Evolutionary conservation across 2,888 invertebrate genomes (phyloP).

Genomic region (Ophonus ardosiacus): DNA sequence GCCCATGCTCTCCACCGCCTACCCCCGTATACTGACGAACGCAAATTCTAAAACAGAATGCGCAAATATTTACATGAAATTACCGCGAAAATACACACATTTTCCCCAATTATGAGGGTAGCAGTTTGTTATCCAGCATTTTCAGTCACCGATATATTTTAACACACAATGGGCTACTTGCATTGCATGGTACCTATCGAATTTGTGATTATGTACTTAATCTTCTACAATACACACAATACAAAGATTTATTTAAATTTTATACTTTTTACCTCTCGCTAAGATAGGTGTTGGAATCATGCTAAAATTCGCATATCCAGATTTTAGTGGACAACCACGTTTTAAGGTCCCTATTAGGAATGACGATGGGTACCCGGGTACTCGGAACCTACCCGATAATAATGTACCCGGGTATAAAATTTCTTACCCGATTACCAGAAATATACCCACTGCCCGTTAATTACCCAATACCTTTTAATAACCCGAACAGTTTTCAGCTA

Average conservation of each 20-base stretch:
- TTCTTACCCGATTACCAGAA: too few species aligned
- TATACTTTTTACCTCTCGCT: background rate
- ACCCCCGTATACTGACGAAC: conserved; percentile 23
- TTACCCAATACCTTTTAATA: too few species aligned
- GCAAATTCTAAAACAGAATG: conserved; percentile 45
- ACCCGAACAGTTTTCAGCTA: too few species aligned
- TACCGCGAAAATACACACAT: conserved; percentile 39
- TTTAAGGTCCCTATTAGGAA: too few species aligned
- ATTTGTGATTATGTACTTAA: background rate
- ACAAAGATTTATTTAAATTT: background rate
- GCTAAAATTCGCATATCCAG: too few species aligned
- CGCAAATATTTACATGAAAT: conserved; percentile 47
- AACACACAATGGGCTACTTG: conserved; percentile 1
- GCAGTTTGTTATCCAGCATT: conserved; percentile 37
- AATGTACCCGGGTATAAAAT: too few species aligned
- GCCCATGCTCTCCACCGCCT: background rate
- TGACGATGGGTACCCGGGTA: too few species aligned
- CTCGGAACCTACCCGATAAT: too few species aligned
- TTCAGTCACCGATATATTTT: conserved; percentile 37
- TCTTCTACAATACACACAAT: background rate
- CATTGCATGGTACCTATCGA: background rate
- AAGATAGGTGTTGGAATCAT: too few species aligned
- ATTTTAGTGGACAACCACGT: too few species aligned
- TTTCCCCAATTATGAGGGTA: conserved; percentile 45
- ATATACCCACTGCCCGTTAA: too few species aligned